Conservation (phyloP, 2,797 vertebrate genomes). For the Takifugu rubripes region DNA sequence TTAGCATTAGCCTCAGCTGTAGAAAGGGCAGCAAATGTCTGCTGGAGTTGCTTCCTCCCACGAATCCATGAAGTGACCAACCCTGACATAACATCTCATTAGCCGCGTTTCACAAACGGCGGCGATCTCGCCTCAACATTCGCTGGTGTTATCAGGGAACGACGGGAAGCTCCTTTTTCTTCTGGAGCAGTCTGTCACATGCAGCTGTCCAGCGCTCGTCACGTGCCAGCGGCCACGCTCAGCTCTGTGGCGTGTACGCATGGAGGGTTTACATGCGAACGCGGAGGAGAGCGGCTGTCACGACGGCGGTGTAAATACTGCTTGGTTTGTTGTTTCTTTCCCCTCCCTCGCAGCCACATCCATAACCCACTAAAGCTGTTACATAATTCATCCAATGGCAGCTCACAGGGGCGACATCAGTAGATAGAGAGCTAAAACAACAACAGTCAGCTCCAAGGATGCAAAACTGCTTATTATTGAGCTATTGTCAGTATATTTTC, state of each 20-base stretch:
- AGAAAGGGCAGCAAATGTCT: constrained; percentile 1
- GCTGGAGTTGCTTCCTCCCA: not conserved
- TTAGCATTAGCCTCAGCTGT: constrained; percentile 2
- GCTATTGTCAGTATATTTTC: constrained; percentile 7
- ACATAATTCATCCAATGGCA: constrained; percentile 66
- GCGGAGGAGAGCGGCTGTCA: constrained; percentile 53
- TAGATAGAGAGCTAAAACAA: constrained; percentile 41
- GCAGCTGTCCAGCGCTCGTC: constrained; percentile 39
- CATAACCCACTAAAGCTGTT: constrained; percentile 47
- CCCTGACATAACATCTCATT: constrained; percentile 22
- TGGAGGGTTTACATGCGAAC: constrained; percentile 49
- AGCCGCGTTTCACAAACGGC: constrained; percentile 23
- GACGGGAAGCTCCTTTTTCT: constrained; percentile 12
- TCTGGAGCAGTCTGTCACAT: constrained; percentile 23
- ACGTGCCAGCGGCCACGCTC: constrained; percentile 27
- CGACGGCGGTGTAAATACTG: constrained; percentile 38
- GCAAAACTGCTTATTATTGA: constrained; percentile 16
- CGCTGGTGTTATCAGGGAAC: constrained; percentile 22
- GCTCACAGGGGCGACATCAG: constrained; percentile 49
- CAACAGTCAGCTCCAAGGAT: constrained; percentile 12
- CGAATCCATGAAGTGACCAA: constrained; percentile 8
- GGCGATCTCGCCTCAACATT: constrained; percentile 17
- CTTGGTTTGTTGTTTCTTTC: constrained; percentile 6
- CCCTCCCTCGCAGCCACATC: constrained; percentile 29
- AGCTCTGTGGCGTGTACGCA: constrained; percentile 18